Conservation (phyloP, 1,140 invertebrate genomes). For the Leptopilina boulardi region DNA sequence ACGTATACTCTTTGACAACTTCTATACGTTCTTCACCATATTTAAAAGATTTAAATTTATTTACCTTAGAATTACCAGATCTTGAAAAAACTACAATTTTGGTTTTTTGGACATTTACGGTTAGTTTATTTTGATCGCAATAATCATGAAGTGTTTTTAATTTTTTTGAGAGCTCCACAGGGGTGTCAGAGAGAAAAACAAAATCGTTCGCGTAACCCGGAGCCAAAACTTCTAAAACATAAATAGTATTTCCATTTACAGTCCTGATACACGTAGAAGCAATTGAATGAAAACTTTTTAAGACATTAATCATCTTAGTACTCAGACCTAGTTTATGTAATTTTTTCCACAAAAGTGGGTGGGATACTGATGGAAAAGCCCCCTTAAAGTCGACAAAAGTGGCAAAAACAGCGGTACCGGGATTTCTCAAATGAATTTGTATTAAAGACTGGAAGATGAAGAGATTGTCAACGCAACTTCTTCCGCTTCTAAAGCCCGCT, state of each 20-base stretch:
- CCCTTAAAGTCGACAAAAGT: conserved; percentile 23
- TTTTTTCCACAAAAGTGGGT: neutral
- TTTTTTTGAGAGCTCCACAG: conserved; percentile 38
- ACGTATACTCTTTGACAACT: too few relatives aligned
- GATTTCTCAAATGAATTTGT: neutral
- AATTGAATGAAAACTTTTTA: neutral
- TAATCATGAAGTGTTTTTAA: conserved; percentile 40
- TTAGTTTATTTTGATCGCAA: too few relatives aligned
- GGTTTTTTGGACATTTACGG: too few relatives aligned
- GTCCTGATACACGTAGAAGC: neutral
- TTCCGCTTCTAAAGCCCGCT: neutral
- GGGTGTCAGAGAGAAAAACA: conserved; percentile 41
- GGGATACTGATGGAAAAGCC: conserved; percentile 16
- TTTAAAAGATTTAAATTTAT: conserved; percentile 3
- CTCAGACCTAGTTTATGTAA: neutral
- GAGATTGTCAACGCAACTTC: conserved; percentile 37
- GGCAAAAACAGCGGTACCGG: neutral
- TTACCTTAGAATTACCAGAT: too few relatives aligned
- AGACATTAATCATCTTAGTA: conserved; percentile 4
- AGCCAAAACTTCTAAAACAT: conserved; percentile 37
- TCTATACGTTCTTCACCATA: too few relatives aligned
- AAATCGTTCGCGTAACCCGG: conserved; percentile 52
- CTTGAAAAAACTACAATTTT: too few relatives aligned
- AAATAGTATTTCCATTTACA: neutral
- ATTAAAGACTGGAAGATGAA: too few relatives aligned